Percentiles rank a stretch among this genome's conserved stretches.
phyloP scores from a whole-genome alignment of 2,888 invertebrate species.

The Chrysolina americana region DNA sequence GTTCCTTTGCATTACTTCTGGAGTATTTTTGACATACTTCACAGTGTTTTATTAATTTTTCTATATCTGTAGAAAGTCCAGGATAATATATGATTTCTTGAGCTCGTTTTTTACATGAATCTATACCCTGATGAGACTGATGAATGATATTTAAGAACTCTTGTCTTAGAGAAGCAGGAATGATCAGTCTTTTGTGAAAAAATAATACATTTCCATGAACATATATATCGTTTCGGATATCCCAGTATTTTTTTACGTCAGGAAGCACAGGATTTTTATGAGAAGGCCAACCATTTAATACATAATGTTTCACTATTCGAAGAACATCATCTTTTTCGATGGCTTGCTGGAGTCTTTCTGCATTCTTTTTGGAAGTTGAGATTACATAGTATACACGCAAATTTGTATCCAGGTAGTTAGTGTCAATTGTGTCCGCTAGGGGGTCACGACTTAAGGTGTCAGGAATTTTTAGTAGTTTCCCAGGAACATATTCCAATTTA shows the following conservation, averaged over 20 bases:
- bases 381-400: constrained; percentile 34
- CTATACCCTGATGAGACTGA: no score
- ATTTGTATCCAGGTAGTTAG: constrained; percentile 37
- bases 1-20: no score
- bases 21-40: background rate
- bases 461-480: constrained; percentile 41
- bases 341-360: constrained; percentile 15
- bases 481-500: constrained; percentile 47
- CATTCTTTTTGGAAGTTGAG: constrained; percentile 35
- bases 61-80: no score
- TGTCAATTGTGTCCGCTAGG: constrained; percentile 24
- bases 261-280: constrained; percentile 31
- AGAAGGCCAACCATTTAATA: constrained; percentile 35
- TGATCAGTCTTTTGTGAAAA: constrained; percentile 32
- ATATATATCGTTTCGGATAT: constrained; percentile 33
- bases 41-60: background rate
- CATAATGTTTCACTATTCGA: constrained; percentile 29
- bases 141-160: no score
- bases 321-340: constrained; percentile 15
- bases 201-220: constrained; percentile 28
- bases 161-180: constrained; percentile 6
- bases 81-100: background rate
- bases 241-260: constrained; percentile 37
- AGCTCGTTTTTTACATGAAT: background rate
- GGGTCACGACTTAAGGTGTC: constrained; percentile 45